Conservation (phyloP, 2,888 invertebrate genomes). For the Ephialtes manifestator region DNA sequence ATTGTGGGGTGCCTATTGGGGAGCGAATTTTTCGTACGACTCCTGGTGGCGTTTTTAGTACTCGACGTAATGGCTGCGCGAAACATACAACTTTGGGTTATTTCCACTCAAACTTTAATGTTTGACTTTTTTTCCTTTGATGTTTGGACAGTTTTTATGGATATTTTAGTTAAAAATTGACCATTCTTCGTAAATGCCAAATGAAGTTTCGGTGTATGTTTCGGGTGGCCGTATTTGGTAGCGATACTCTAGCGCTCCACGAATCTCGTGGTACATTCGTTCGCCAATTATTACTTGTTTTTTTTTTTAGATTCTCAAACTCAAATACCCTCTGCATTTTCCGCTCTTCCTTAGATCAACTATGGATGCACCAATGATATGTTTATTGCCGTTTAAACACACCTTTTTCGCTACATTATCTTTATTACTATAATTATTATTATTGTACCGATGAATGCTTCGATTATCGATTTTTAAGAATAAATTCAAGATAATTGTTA, state of each 20-base stretch:
- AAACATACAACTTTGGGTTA: not conserved
- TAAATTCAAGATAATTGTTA: conserved; percentile 52
- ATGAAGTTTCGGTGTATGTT: not conserved
- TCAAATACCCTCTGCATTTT: conserved; percentile 36
- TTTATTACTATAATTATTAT: conserved; percentile 36
- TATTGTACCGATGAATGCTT: conserved; percentile 43
- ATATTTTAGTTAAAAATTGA: conserved; percentile 1
- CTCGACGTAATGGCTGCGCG: not conserved
- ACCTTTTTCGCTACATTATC: conserved; percentile 14
- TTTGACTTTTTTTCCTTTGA: not conserved
- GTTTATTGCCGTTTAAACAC: conserved; percentile 36
- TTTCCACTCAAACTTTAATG: not conserved
- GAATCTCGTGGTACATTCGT: not conserved
- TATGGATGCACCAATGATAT: conserved; percentile 33
- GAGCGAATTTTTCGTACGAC: not conserved
- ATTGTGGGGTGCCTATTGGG: not conserved
- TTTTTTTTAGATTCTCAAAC: not conserved
- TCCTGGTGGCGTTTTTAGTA: not conserved
- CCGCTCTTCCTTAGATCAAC: conserved; percentile 27
- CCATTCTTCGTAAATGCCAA: conserved; percentile 1
- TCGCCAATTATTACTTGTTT: not conserved
- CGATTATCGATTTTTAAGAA: conserved; percentile 28
- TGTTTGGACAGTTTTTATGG: not conserved
- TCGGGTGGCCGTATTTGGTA: not conserved
- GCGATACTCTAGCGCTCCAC: not conserved